A percentile compares a stretch with the other conserved stretches of the same genome.
phyloP scores from a whole-genome alignment of 1,140 invertebrate species.

The Drosophila bocqueti region DNA sequence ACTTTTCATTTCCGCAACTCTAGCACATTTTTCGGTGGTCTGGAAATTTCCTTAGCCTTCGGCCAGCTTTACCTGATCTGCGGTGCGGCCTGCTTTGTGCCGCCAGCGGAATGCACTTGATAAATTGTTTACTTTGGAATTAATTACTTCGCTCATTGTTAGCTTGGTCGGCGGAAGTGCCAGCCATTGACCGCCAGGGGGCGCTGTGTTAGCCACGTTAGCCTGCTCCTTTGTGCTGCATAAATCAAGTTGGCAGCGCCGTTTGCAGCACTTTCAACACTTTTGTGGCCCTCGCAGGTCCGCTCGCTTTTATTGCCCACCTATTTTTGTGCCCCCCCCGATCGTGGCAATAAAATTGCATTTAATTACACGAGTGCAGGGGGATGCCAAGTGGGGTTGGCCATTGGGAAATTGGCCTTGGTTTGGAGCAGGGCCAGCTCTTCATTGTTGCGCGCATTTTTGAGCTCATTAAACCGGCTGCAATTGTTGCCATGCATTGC shows the following conservation, averaged over 20 bases:
- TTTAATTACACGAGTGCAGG: constrained; percentile 70
- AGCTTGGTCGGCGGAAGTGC: constrained; percentile 63
- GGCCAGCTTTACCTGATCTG: background rate
- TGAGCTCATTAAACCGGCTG: constrained; percentile 78
- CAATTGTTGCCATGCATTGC: constrained; percentile 67
- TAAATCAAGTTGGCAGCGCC: constrained; percentile 79
- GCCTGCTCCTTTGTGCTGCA: constrained; percentile 43
- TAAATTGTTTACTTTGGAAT: constrained; percentile 82
- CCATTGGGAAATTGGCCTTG: constrained; percentile 54
- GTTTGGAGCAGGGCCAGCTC: constrained; percentile 41
- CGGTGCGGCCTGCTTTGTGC: background rate
- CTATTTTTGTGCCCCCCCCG: constrained; percentile 51
- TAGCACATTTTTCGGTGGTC: background rate
- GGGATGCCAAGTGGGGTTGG: constrained; percentile 15
- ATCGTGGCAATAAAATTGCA: constrained; percentile 82
- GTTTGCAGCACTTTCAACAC: constrained; percentile 66
- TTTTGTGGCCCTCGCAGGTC: constrained; percentile 46
- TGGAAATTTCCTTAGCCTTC: background rate
- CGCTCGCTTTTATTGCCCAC: constrained; percentile 48
- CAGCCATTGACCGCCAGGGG: constrained; percentile 41
- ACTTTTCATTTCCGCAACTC: background rate
- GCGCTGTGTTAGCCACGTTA: constrained; percentile 37
- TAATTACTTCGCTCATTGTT: constrained; percentile 78
- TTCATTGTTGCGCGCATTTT: constrained; percentile 81
- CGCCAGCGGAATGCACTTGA: constrained; percentile 57